A percentile compares a stretch with the other conserved stretches of the same genome.
Evolutionary conservation across 2,888 invertebrate genomes (phyloP).

Genomic region (Cenopis cana): DNA sequence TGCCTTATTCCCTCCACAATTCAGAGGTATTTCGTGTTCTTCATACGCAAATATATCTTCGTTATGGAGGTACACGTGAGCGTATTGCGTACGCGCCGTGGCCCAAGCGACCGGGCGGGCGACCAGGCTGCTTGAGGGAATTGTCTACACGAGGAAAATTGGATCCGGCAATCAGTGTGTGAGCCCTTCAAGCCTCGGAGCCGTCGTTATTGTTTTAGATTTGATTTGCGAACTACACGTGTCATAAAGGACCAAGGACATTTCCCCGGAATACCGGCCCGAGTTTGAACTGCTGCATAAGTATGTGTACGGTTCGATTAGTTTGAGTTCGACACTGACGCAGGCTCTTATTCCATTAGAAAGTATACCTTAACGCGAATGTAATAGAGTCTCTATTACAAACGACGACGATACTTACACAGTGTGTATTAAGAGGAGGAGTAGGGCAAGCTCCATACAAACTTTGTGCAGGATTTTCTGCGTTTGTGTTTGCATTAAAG

Average conservation of each 20-base stretch:
- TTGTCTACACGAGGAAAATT: conserved; percentile 74
- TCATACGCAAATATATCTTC: conserved; percentile 86
- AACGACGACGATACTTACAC: too few species aligned
- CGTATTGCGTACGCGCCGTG: conserved; percentile 79
- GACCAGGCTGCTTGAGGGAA: conserved; percentile 64
- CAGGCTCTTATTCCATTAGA: too few species aligned
- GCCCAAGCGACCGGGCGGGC: conserved; percentile 68
- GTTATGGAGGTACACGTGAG: conserved; percentile 83
- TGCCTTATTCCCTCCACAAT: conserved; percentile 85
- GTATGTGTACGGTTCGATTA: too few species aligned
- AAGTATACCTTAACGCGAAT: too few species aligned
- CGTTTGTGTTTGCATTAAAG: too few species aligned
- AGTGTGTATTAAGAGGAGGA: too few species aligned
- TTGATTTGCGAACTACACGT: conserved; percentile 55
- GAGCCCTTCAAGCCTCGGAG: conserved; percentile 62
- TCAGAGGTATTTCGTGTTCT: conserved; percentile 86
- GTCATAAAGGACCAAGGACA: conserved; percentile 29
- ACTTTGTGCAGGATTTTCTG: too few species aligned
- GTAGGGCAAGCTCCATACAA: too few species aligned
- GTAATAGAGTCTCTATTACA: too few species aligned
- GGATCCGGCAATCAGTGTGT: conserved; percentile 75
- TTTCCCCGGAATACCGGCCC: background rate
- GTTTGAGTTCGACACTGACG: too few species aligned
- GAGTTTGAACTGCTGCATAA: background rate
- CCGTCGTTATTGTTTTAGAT: conserved; percentile 62